Percentiles rank a stretch among this genome's conserved stretches.
These are phyloP conservation scores for Poeciliopsis presidionis DNA, from an alignment of 2,797 vertebrate genomes.

Conservation along the genomic window DNA sequence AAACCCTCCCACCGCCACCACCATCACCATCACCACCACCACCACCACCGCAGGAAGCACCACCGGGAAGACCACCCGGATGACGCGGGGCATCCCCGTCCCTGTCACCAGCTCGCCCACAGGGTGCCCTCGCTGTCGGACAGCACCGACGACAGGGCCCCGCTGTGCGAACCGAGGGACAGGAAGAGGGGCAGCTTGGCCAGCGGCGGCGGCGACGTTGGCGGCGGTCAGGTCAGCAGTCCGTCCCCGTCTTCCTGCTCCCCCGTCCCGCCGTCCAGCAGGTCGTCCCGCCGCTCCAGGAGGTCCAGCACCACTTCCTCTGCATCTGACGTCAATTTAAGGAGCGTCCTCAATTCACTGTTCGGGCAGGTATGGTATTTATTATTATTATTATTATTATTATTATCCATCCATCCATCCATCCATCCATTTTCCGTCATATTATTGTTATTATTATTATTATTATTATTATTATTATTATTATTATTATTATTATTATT, in stretches of 20 bases:
- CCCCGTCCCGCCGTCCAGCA: constrained; percentile 80
- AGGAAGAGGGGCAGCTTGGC: constrained; percentile 61
- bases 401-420: too few relatives aligned
- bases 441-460: too few relatives aligned
- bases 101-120: constrained; percentile 59
- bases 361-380: constrained; percentile 91
- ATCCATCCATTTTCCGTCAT: too few relatives aligned
- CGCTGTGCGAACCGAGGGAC: constrained; percentile 72
- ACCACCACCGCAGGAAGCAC: constrained; percentile 79
- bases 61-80: constrained; percentile 67
- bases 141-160: constrained; percentile 77
- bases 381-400: too few relatives aligned
- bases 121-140: constrained; percentile 76
- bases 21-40: constrained; percentile 76
- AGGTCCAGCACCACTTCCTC: constrained; percentile 82
- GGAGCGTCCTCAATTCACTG: constrained; percentile 91
- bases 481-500: too few relatives aligned
- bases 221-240: constrained; percentile 59
- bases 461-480: too few relatives aligned
- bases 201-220: constrained; percentile 11
- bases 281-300: constrained; percentile 81
- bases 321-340: constrained; percentile 85
- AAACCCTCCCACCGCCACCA: constrained; percentile 78
- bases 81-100: constrained; percentile 54
- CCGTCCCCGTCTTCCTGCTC: constrained; percentile 77